Evolutionary conservation across 1,140 invertebrate species (phyloP).

Genomic region (Brachionus rotundiformis): DNA sequence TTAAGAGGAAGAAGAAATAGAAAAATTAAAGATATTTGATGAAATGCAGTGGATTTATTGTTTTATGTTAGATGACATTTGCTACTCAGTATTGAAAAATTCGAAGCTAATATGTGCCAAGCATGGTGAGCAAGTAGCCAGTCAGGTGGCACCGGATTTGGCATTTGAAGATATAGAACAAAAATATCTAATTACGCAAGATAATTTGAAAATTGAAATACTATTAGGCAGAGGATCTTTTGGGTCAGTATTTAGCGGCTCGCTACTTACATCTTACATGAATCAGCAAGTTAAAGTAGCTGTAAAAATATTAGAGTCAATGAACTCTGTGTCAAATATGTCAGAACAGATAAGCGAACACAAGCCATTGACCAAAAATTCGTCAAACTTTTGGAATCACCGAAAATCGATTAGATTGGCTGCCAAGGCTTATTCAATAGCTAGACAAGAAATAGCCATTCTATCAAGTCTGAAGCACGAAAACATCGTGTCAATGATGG

Average conservation of each 20-base stretch:
- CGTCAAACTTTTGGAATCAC: slow-evolving; percentile 6
- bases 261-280: slow-evolving; percentile 69
- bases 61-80: slow-evolving; percentile 48
- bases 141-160: slow-evolving; percentile 35
- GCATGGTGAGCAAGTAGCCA: slow-evolving; percentile 6
- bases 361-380: background rate
- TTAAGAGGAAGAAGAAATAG: background rate
- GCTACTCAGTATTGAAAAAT: slow-evolving; percentile 48
- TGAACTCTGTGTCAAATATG: background rate
- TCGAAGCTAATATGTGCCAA: slow-evolving; percentile 28
- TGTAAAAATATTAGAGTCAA: slow-evolving; percentile 43
- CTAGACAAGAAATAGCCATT: slow-evolving; percentile 48
- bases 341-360: background rate
- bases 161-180: slow-evolving; percentile 57
- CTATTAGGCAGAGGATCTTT: slow-evolving; percentile 91
- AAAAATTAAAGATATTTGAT: slow-evolving; percentile 18
- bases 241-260: slow-evolving; percentile 88
- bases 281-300: background rate
- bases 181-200: slow-evolving; percentile 73
- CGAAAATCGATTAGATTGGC: slow-evolving; percentile 37
- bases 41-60: slow-evolving; percentile 43
- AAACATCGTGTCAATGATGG: slow-evolving; percentile 40
- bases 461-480: slow-evolving; percentile 23
- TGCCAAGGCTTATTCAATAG: slow-evolving; percentile 40
- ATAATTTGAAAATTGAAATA: slow-evolving; percentile 75